Conservation (phyloP, 2,797 vertebrate species). For the Rhodeus uyekii region DNA sequence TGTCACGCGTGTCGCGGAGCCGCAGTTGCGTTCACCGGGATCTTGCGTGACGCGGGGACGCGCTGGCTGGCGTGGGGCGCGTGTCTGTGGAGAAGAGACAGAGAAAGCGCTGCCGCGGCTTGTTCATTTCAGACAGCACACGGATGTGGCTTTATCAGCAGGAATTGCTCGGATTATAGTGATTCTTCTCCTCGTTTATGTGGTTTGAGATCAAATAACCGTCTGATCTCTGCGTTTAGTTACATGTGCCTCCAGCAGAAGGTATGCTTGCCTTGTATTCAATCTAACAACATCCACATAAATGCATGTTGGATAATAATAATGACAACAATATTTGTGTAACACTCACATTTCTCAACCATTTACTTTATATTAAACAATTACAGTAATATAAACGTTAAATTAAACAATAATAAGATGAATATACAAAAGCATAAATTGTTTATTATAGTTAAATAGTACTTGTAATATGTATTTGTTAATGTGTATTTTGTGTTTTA, state of each 20-base stretch:
- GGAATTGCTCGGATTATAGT: constrained; percentile 2
- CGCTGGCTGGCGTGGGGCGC: constrained; percentile 16
- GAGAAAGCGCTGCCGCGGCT: constrained; percentile 7
- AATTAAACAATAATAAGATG: background rate
- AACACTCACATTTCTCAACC: background rate
- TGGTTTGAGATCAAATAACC: constrained; percentile 13
- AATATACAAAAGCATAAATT: background rate
- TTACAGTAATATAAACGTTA: background rate
- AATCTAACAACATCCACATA: constrained; percentile 1
- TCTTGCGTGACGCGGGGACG: constrained; percentile 8
- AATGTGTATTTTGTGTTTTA: background rate
- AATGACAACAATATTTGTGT: background rate
- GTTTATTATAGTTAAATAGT: background rate
- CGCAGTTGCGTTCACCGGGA: background rate
- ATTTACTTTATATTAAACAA: background rate
- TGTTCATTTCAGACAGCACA: constrained; percentile 9
- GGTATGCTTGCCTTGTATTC: background rate
- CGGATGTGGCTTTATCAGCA: constrained; percentile 28
- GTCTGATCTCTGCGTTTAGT: constrained; percentile 16
- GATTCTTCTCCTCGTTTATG: background rate
- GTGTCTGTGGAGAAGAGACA: constrained; percentile 17
- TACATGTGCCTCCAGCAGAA: constrained; percentile 13
- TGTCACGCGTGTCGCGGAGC: background rate
- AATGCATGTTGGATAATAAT: background rate
- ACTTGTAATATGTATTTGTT: background rate